Base-by-base conservation (phyloP, 2,797 vertebrate species). In the Leptatherina wallacei region DNA sequence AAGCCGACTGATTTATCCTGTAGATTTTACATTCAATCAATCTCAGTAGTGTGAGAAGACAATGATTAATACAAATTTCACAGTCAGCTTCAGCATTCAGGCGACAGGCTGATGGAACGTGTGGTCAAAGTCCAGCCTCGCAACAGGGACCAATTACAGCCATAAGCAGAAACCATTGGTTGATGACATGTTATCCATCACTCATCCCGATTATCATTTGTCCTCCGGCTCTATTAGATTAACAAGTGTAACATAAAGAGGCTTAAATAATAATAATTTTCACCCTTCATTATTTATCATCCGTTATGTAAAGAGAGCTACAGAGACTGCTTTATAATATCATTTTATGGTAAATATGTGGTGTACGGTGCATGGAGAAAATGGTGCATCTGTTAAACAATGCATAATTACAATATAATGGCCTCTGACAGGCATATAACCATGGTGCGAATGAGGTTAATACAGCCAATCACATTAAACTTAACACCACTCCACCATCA, bases 181-280 rank as follows among this genome's bases (percentile, higher is more conserved):
- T 35, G 38, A 81, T 73, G 75, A 81, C 64, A 78, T 65, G 66
- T 29, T 44, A 51, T 68, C 30, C 35, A 61, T 83, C 76, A 67
- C 55, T 52, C 24, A 33, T 40, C 27, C 13, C 68, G 59, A 79
- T 64, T 44, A 69, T 44, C 57, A 77, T 57, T 33, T 75, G 44
- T 73, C 81, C 64, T 75, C 71, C 58, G 65, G 69, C 73, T 82
- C 71, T n/a, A 67, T 73, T 44, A 16, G 6, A 82, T 69, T 71
- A 85, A 65, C 62, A 70, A 51, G 61, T 58, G 32, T 24, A 66
- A 78, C 62, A 40, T 42, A 60, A 77, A 64, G 65, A 52, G 62
- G 44, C 33, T 64, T 70, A 44, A 81, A 51, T 6, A 16, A 16
- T 42, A 42, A 40, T 14, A 14, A 42, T 18, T 42, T 42, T 42